Conservation (phyloP, 2,797 vertebrate species). For the Eulemur coronatus region DNA sequence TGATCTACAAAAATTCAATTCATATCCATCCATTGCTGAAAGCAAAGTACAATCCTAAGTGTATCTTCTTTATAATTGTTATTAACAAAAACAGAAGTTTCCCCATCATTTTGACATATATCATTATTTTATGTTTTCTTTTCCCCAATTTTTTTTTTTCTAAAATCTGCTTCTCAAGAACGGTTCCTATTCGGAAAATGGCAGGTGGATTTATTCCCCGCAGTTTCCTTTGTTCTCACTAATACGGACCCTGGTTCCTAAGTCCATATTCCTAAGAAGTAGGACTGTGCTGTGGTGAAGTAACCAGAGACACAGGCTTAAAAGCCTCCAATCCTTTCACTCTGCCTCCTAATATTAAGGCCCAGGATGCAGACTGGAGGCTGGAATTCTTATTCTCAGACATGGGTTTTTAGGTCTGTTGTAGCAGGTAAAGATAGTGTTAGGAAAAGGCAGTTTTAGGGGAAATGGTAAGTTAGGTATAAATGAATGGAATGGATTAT, state of each 20-base stretch:
- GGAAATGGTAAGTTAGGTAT: neutral
- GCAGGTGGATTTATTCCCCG: neutral
- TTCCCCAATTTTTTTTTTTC: neutral
- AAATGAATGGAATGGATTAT: neutral
- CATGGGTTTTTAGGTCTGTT: neutral
- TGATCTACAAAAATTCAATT: constrained; percentile 35
- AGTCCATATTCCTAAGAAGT: neutral
- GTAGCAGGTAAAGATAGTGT: neutral
- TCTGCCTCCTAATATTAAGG: neutral
- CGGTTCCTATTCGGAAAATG: neutral
- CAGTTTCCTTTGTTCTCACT: neutral
- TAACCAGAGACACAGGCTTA: neutral
- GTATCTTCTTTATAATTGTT: neutral
- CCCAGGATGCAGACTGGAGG: neutral
- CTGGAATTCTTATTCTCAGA: neutral
- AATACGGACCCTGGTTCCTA: neutral
- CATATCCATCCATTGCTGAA: neutral
- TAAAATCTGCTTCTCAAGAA: neutral
- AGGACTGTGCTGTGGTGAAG: neutral
- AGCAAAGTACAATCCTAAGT: neutral
- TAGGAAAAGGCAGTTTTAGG: neutral
- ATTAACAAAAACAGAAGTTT: constrained; percentile 56
- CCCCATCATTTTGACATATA: neutral
- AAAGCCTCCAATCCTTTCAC: neutral
- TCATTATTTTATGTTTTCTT: neutral